phyloP scores from a whole-genome alignment of 2,113 vertebrate species.

The Jacana jacana region DNA sequence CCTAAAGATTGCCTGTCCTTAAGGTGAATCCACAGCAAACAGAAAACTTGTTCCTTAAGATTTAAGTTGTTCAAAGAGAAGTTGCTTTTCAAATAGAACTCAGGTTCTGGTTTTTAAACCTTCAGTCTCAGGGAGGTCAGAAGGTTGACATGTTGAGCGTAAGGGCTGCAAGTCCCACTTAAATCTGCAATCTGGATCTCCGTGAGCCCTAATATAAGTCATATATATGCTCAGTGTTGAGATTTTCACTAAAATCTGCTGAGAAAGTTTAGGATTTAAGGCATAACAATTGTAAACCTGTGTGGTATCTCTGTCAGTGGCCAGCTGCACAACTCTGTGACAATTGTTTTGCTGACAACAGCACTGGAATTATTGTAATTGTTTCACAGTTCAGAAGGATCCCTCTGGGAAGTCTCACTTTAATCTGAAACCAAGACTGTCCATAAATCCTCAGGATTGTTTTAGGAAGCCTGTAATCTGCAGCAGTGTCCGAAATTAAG shows the following conservation, averaged over 20 bases:
- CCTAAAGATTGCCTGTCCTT: not conserved
- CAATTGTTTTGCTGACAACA: not conserved
- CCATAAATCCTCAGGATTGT: not conserved
- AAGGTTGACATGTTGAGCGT: not conserved
- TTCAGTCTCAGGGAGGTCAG: not conserved
- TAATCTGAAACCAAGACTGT: not conserved
- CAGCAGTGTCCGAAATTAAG: not conserved
- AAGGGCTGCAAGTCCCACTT: not conserved
- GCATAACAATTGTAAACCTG: not conserved
- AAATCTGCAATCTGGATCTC: rapidly evolving
- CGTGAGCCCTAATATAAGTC: not conserved
- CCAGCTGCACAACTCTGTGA: not conserved
- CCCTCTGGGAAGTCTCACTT: not conserved
- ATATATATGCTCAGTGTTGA: not conserved
- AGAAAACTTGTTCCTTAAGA: not conserved
- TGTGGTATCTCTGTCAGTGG: not conserved
- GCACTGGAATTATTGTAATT: not conserved
- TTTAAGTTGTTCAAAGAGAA: not conserved
- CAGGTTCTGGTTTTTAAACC: not conserved
- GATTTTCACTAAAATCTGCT: not conserved
- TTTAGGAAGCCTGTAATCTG: not conserved
- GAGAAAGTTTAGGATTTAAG: not conserved
- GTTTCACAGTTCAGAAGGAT: not conserved
- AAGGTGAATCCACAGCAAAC: not conserved
- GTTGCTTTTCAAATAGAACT: not conserved